These are phyloP conservation scores for Hyles euphorbiae DNA, from an alignment of 1,140 invertebrate species.

Conservation along the genomic window DNA sequence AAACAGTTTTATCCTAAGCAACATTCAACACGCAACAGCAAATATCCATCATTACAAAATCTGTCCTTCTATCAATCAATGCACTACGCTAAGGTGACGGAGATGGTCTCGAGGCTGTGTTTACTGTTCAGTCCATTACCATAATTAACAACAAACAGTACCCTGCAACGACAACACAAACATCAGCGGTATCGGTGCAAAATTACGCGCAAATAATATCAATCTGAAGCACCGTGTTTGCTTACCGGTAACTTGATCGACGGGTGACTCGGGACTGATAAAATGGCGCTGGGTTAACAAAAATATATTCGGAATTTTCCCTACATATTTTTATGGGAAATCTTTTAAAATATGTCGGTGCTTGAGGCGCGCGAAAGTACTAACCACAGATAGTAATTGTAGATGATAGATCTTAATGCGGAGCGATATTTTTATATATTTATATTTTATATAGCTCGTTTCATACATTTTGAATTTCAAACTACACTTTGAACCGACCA, in stretches of 20 bases:
- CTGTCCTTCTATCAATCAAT: background rate
- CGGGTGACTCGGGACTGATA: conserved; percentile 1
- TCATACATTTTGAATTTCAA: too few species aligned
- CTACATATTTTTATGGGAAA: too few species aligned
- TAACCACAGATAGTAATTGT: too few species aligned
- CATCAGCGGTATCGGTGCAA: conserved; percentile 45
- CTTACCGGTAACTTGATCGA: conserved; percentile 13
- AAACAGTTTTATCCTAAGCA: too few species aligned
- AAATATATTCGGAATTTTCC: too few species aligned
- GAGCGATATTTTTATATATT: too few species aligned
- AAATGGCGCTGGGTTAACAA: conserved; percentile 1
- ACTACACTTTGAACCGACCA: too few species aligned
- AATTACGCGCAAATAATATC: conserved; percentile 52
- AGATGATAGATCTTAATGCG: too few species aligned
- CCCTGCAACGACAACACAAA: conserved; percentile 57
- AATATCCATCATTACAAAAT: background rate
- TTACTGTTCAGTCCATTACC: conserved; percentile 60
- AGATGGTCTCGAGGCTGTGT: conserved; percentile 11
- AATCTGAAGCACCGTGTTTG: conserved; percentile 22
- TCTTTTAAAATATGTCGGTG: too few species aligned
- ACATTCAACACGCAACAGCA: too few species aligned
- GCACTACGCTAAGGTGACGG: background rate
- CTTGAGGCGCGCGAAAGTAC: too few species aligned
- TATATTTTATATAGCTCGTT: too few species aligned
- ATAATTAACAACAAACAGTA: conserved; percentile 69